Conservation (phyloP, 2,113 vertebrate species). For the Gallinago undulata region DNA sequence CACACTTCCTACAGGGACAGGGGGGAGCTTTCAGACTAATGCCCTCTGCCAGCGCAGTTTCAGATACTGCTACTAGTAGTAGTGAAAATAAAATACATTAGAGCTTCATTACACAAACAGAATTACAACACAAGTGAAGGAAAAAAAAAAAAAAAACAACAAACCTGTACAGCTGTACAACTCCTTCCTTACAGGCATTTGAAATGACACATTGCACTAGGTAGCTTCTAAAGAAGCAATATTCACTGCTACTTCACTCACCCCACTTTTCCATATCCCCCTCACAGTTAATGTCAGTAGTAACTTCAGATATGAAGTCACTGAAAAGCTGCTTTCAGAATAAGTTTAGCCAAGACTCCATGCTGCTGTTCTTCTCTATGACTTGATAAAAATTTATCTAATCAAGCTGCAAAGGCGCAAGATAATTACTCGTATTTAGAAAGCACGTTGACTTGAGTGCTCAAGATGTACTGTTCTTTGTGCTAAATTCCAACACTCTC, state of each 20-base stretch:
- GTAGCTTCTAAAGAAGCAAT: constrained; percentile 8
- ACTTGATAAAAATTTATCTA: background rate
- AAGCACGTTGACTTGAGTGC: background rate
- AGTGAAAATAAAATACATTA: background rate
- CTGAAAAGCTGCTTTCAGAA: background rate
- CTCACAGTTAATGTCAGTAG: background rate
- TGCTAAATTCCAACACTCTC: constrained; percentile 85
- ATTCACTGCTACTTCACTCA: background rate
- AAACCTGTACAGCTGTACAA: background rate
- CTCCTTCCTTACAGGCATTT: background rate
- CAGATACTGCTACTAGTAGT: background rate
- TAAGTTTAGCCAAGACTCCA: constrained; percentile 19
- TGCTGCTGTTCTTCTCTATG: background rate
- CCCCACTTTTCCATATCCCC: background rate
- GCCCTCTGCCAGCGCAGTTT: background rate
- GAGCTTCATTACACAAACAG: background rate
- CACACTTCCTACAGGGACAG: background rate
- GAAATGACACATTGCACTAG: constrained; percentile 3
- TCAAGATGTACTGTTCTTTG: constrained; percentile 62
- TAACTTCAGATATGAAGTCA: constrained; percentile 5
- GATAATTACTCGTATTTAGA: background rate
- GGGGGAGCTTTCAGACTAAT: background rate
- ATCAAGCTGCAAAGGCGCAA: constrained; percentile 21
- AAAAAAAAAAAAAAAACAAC: background rate
- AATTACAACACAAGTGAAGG: background rate